These are phyloP conservation scores for Ennomos fuscantarius DNA, from an alignment of 2,888 invertebrate species.

Conservation along the genomic window DNA sequence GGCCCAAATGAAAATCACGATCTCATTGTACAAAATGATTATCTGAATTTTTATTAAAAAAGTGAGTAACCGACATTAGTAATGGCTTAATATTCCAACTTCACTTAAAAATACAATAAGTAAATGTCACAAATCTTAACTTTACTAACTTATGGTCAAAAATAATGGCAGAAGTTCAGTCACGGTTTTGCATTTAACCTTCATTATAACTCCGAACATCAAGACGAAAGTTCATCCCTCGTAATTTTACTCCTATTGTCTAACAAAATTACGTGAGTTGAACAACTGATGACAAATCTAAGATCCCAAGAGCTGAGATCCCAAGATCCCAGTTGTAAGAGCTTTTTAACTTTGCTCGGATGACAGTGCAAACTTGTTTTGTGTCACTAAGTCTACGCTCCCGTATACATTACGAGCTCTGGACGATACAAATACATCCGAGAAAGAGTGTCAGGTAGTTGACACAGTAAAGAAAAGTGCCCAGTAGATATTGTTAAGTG, in stretches of 20 bases:
- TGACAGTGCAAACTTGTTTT: constrained; percentile 24
- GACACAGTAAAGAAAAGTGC: neutral
- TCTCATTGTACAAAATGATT: too few species aligned
- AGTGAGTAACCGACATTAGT: too few species aligned
- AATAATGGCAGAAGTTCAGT: constrained; percentile 18
- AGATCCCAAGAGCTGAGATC: neutral
- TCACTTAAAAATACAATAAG: neutral
- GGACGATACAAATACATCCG: constrained; percentile 1
- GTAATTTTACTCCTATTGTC: constrained; percentile 14
- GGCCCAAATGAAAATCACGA: too few species aligned
- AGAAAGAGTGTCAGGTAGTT: neutral
- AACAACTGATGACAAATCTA: constrained; percentile 9
- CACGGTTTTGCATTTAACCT: constrained; percentile 27
- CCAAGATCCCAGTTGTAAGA: constrained; percentile 10
- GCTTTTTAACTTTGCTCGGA: constrained; percentile 15
- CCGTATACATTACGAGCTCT: constrained; percentile 16
- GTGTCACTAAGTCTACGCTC: constrained; percentile 17
- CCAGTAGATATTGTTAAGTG: too few species aligned
- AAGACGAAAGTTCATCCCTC: constrained; percentile 6
- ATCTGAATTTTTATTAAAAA: too few species aligned
- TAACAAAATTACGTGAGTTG: constrained; percentile 14
- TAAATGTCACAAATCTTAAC: constrained; percentile 2
- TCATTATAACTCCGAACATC: constrained; percentile 14
- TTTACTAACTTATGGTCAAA: constrained; percentile 20
- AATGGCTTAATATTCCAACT: too few species aligned